phyloP scores from a whole-genome alignment of 2,888 invertebrate genomes.

The Heliconius ismenius region DNA sequence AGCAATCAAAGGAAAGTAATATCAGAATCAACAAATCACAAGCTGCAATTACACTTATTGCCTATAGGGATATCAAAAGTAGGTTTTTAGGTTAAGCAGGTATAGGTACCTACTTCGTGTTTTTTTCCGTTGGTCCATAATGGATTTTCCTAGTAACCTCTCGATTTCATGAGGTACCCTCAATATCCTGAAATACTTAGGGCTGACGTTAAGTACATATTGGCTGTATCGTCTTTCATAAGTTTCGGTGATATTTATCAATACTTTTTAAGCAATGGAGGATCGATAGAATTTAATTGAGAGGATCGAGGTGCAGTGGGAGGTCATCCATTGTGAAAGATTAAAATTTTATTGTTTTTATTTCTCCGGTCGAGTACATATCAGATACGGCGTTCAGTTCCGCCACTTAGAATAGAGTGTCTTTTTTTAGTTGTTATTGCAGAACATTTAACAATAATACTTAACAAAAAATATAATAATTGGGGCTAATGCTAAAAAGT shows the following conservation, averaged over 20 bases:
- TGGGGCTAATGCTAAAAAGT: too few relatives aligned
- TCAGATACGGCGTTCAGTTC: too few relatives aligned
- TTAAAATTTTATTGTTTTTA: too few relatives aligned
- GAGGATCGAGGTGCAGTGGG: too few relatives aligned
- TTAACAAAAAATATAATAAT: too few relatives aligned
- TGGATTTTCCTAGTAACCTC: slow-evolving; percentile 18
- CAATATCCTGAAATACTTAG: slow-evolving; percentile 3
- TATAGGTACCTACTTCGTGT: background rate
- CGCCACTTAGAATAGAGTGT: too few relatives aligned
- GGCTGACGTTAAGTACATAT: slow-evolving; percentile 12
- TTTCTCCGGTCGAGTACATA: too few relatives aligned
- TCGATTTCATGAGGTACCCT: slow-evolving; percentile 9
- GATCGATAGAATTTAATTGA: background rate
- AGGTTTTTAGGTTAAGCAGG: slow-evolving; percentile 11
- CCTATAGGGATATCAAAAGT: background rate
- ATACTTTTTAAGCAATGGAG: background rate
- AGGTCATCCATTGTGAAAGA: too few relatives aligned
- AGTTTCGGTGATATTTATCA: background rate
- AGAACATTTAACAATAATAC: too few relatives aligned
- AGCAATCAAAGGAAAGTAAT: background rate
- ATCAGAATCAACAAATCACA: background rate
- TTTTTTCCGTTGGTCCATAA: slow-evolving; percentile 1
- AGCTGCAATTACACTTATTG: slow-evolving; percentile 2
- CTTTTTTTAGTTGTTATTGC: too few relatives aligned
- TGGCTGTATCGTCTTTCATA: slow-evolving; percentile 12